phyloP scores from a whole-genome alignment of 2,797 vertebrate species.

The Chloroceryle inda region DNA sequence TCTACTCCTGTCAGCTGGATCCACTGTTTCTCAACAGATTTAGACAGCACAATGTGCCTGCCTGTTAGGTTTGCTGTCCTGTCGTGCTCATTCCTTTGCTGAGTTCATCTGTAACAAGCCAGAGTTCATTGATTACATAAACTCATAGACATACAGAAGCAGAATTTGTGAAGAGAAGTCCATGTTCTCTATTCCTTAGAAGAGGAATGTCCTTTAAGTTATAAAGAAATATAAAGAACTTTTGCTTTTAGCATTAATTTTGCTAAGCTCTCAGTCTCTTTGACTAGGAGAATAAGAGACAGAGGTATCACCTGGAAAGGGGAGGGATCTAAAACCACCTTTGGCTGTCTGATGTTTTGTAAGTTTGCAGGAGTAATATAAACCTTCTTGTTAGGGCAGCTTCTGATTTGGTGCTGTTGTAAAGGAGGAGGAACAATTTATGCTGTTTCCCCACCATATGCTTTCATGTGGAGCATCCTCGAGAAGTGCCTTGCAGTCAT shows the following conservation, averaged over 20 bases:
- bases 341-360: background rate
- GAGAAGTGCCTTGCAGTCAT: background rate
- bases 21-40: background rate
- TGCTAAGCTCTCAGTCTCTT: background rate
- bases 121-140: background rate
- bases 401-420: background rate
- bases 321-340: background rate
- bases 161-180: background rate
- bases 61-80: background rate
- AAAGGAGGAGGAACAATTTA: background rate
- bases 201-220: background rate
- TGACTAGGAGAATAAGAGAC: background rate
- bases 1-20: background rate
- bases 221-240: background rate
- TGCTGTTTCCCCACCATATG: fast-evolving
- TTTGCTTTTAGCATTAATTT: background rate
- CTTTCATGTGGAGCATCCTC: background rate
- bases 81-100: background rate
- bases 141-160: background rate
- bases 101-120: background rate
- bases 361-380: background rate
- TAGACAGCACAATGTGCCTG: background rate
- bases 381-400: background rate
- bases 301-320: background rate
- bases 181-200: background rate